These are phyloP conservation scores for Uloborus plumipes DNA, from an alignment of 2,888 invertebrate species.

Conservation along the genomic window DNA sequence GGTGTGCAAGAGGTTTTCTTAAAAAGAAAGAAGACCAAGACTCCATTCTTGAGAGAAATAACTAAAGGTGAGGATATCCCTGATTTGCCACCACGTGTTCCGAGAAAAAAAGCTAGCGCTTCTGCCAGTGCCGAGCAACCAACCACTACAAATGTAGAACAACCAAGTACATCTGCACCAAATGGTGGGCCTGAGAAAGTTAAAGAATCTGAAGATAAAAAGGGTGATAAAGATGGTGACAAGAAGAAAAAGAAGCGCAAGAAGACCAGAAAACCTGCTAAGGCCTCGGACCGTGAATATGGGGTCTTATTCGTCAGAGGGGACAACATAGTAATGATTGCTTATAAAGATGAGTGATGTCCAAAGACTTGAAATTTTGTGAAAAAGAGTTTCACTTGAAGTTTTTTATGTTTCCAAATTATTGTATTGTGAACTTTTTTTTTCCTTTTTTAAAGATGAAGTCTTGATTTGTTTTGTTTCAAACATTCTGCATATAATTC, in stretches of 20 bases:
- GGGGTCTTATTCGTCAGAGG: constrained; percentile 72
- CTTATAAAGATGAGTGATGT: too few species aligned
- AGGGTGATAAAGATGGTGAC: too few species aligned
- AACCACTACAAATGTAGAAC: too few species aligned
- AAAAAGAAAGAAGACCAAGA: constrained; percentile 75
- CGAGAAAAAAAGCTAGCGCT: neutral
- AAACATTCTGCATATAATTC: too few species aligned
- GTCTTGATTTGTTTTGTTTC: too few species aligned
- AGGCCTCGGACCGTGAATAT: constrained; percentile 69
- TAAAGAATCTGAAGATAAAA: too few species aligned
- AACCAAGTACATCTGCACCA: neutral
- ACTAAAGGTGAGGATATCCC: neutral
- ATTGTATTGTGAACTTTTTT: too few species aligned
- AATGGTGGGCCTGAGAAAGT: neutral
- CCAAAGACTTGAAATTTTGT: too few species aligned
- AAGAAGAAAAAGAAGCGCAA: constrained; percentile 7
- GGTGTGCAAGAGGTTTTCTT: constrained; percentile 87
- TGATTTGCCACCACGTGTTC: constrained; percentile 10
- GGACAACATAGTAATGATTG: constrained; percentile 72
- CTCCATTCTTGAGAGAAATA: constrained; percentile 20
- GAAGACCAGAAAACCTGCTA: constrained; percentile 6
- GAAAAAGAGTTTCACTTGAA: too few species aligned
- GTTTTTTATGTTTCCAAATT: too few species aligned
- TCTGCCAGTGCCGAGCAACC: neutral
- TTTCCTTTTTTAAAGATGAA: too few species aligned